Conservation (phyloP, 2,888 invertebrate genomes). For the Dyspetes luteomarginatus region DNA sequence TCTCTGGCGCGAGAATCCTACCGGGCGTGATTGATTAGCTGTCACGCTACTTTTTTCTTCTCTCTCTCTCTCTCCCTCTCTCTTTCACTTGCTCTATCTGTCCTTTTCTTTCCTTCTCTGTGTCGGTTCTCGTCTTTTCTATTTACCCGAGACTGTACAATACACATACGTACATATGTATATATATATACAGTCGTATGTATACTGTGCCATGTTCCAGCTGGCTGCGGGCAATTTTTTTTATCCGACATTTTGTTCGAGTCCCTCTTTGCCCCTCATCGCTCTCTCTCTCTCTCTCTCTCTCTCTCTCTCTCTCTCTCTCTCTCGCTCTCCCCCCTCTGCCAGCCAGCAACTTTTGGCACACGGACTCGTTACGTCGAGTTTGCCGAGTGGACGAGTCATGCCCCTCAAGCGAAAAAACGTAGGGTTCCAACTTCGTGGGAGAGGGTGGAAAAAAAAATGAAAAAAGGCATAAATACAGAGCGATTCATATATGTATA, state of each 20-base stretch:
- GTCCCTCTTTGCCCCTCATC: background rate
- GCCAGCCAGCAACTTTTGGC: slow-evolving; percentile 57
- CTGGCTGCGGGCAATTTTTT: slow-evolving; percentile 53
- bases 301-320: slow-evolving; percentile 10
- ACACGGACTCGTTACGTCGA: slow-evolving; percentile 53
- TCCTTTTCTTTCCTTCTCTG: slow-evolving; percentile 11
- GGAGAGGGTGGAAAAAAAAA: slow-evolving; percentile 5
- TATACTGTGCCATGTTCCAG: slow-evolving; percentile 45
- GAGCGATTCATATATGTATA: slow-evolving; percentile 3
- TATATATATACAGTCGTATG: background rate
- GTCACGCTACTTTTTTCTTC: slow-evolving; percentile 41
- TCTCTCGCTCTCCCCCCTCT: slow-evolving; percentile 1
- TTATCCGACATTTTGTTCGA: slow-evolving; percentile 27
- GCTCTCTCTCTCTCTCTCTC: background rate
- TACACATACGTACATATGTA: slow-evolving; percentile 18
- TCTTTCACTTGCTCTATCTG: slow-evolving; percentile 12
- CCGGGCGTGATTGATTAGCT: slow-evolving; percentile 68
- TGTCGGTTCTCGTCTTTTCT: slow-evolving; percentile 53
- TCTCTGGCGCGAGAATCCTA: slow-evolving; percentile 46
- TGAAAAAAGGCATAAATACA: slow-evolving; percentile 27
- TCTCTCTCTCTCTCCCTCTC: slow-evolving; percentile 19
- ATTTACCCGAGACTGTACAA: slow-evolving; percentile 52
- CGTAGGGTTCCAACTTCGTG: slow-evolving; percentile 17
- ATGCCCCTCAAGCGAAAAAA: slow-evolving; percentile 46
- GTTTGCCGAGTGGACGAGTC: slow-evolving; percentile 63